Conservation (phyloP, 2,113 vertebrate genomes). For the Odobenus rosmarus region DNA sequence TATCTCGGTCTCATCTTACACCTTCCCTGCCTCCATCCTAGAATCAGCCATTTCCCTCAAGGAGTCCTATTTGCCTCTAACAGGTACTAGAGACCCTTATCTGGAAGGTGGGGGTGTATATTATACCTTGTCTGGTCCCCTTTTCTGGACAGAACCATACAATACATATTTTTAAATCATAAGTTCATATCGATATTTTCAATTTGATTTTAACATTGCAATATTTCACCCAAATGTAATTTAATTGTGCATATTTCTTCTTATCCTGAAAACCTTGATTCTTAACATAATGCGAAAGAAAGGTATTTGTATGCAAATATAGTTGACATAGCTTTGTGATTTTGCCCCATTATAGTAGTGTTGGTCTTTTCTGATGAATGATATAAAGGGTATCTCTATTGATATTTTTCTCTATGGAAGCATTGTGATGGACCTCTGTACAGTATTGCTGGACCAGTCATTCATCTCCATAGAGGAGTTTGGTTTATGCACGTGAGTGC, state of each 20-base stretch:
- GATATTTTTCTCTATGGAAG: background rate
- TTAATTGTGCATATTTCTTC: conserved; percentile 38
- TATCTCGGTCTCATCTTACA: background rate
- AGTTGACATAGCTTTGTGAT: conserved; percentile 17
- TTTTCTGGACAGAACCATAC: background rate
- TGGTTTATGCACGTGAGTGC: background rate
- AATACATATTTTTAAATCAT: background rate
- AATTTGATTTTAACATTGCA: conserved; percentile 19
- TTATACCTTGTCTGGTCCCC: background rate
- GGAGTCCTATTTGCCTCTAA: background rate
- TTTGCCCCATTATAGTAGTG: conserved; percentile 3
- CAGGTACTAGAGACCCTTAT: background rate
- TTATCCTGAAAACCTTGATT: conserved; percentile 12
- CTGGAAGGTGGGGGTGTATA: background rate
- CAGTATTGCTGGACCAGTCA: background rate
- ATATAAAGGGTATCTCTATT: background rate
- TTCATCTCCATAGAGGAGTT: conserved; percentile 21
- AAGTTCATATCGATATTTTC: conserved; percentile 30
- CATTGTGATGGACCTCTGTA: background rate
- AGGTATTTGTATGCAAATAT: background rate
- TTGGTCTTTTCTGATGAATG: background rate
- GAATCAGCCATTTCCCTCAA: background rate
- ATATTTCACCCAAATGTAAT: background rate
- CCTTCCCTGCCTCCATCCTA: background rate
- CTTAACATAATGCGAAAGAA: conserved; percentile 30